phyloP scores from a whole-genome alignment of 2,113 vertebrate genomes.

The Platichthys stellatus region DNA sequence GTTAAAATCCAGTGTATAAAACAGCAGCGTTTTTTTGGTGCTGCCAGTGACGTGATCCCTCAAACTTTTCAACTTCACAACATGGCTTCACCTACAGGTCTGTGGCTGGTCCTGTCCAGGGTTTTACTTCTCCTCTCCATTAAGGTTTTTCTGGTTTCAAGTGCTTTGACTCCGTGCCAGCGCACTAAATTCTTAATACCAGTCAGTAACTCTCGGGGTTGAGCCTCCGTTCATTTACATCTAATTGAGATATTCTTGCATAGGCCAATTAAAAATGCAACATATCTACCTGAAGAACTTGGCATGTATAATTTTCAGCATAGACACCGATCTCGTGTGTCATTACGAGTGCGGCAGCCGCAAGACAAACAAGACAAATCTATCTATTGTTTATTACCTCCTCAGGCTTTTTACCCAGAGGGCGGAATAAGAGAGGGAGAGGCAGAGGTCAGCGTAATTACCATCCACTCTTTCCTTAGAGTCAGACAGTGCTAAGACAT shows the following conservation, averaged over 20 bases:
- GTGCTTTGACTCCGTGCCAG: conserved; percentile 87
- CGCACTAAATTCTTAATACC: conserved; percentile 96
- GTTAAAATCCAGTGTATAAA: background rate
- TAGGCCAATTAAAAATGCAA: conserved; percentile 91
- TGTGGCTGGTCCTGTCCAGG: conserved; percentile 49
- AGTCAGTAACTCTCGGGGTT: conserved; percentile 93
- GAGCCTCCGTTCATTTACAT: conserved; percentile 90
- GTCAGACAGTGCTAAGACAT: conserved; percentile 77
- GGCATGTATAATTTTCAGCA: conserved; percentile 67
- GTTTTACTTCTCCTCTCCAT: conserved; percentile 79
- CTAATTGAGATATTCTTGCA: conserved; percentile 93
- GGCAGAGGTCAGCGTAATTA: conserved; percentile 81
- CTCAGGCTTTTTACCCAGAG: conserved; percentile 77
- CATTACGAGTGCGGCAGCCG: conserved; percentile 65
- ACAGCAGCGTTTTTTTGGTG: conserved; percentile 1
- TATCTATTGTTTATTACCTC: conserved; percentile 82
- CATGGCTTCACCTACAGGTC: conserved; percentile 55
- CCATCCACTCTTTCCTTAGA: conserved; percentile 75
- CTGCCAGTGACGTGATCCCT: conserved; percentile 4
- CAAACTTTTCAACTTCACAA: conserved; percentile 4
- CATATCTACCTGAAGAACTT: conserved; percentile 59
- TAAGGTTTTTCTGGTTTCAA: conserved; percentile 74
- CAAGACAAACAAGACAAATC: conserved; percentile 79
- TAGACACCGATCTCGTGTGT: conserved; percentile 59
- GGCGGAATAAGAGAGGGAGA: conserved; percentile 76